A percentile compares a stretch with the other conserved stretches of the same genome.
These are phyloP conservation scores for Tigriopus japonicus DNA, from an alignment of 1,140 invertebrate genomes.

Conservation along the genomic window DNA sequence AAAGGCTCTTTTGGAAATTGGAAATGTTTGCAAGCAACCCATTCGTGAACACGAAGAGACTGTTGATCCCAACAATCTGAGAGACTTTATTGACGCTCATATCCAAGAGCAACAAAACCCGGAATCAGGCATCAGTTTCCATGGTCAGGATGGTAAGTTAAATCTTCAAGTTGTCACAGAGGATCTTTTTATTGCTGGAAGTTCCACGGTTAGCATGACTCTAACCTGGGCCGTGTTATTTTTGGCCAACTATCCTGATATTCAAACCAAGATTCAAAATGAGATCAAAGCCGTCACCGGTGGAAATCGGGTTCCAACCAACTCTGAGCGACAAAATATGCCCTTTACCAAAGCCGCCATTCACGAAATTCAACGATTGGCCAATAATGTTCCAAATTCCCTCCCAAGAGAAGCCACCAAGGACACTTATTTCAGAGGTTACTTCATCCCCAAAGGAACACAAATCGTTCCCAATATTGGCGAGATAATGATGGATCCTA, in stretches of 20 bases:
- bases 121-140: background rate
- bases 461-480: background rate
- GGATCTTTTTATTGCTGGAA: slow-evolving; percentile 25
- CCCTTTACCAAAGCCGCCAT: background rate
- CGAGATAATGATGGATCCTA: background rate
- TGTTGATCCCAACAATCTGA: background rate
- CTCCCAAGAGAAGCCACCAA: background rate
- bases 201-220: slow-evolving; percentile 27
- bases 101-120: background rate
- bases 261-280: slow-evolving; percentile 24
- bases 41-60: background rate
- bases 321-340: slow-evolving; percentile 20
- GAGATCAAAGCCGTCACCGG: slow-evolving; percentile 23
- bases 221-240: slow-evolving; percentile 26
- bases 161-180: slow-evolving; percentile 15
- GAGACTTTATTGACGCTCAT: background rate
- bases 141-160: background rate
- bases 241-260: slow-evolving; percentile 23
- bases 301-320: too few species aligned
- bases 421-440: background rate
- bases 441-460: background rate
- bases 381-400: background rate
- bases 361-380: background rate
- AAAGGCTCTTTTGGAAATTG: background rate
- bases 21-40: background rate